Percentiles rank a stretch among this genome's conserved stretches.
phyloP scores from a whole-genome alignment of 2,797 vertebrate species.

The Poliocrania exsul region DNA sequence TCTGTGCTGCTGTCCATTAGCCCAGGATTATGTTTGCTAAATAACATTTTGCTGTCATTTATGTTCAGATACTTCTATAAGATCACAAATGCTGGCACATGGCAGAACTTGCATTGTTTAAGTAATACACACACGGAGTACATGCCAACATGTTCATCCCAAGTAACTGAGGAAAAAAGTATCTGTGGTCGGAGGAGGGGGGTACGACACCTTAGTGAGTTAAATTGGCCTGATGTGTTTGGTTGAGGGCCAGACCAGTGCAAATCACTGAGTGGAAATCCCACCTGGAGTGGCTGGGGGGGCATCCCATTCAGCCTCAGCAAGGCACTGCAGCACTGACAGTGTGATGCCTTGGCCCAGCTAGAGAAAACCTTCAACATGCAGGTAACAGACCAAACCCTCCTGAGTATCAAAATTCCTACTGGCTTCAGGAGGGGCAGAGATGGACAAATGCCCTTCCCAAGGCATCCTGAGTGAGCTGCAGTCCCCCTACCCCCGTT shows the following conservation, averaged over 20 bases:
- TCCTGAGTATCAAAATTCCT: neutral
- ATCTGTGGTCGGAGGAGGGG: fast-evolving
- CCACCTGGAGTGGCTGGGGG: neutral
- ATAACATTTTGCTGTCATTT: neutral
- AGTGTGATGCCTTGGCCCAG: neutral
- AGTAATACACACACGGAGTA: neutral
- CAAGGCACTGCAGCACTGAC: neutral
- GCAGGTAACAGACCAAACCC: neutral
- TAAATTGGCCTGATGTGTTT: neutral
- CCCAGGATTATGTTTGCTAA: neutral
- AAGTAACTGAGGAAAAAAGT: neutral
- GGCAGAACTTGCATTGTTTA: neutral
- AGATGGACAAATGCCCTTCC: neutral
- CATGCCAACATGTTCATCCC: neutral
- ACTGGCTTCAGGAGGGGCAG: neutral
- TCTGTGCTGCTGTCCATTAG: neutral
- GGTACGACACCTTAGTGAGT: neutral
- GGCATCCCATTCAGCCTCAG: neutral
- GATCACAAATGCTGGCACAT: neutral
- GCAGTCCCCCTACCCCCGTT: neutral
- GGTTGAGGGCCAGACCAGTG: neutral
- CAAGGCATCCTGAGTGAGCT: neutral
- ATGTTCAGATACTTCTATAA: neutral
- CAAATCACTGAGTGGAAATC: neutral
- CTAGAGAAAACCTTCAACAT: neutral